Base-by-base conservation (phyloP, 2,888 invertebrate species). In the Gastrophysa polygoni region DNA sequence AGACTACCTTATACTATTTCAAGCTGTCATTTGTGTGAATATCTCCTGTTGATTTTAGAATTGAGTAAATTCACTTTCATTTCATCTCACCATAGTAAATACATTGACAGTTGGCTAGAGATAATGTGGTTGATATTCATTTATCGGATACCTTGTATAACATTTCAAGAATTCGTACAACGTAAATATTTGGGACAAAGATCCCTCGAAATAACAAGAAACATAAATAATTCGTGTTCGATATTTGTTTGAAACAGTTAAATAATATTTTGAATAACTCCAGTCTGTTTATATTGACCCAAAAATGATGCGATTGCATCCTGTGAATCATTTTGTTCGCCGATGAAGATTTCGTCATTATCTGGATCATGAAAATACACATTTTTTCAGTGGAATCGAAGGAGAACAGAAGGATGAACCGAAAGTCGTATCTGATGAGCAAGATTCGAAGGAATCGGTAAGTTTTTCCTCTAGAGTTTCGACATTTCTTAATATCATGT, bases 381-480 rank as follows among this genome's bases (percentile, higher is more conserved):
- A 44, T 61, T 50, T 56, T 64, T 68, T 7, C 63, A 66, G 66
- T 56, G 52, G 57, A 24, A 48, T 60, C 38, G 68, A 68, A 11
- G 66, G 68, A 54, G 62, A 68, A 48, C 63, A 66, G 24, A 65
- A 61, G 43, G 54, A 56, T 21, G 63, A 68, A 54, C 48, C 51
- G 18, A 68, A 68, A 51, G 59, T 59, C 54, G 46, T 59, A 11
- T 32, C 51, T 10, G 66, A 67, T n/a, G 64, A 65, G 28, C 63
- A 61, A 55, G 56, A 59, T 59, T 58, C 52, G 54, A 69, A 54
- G 47, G 67, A 71, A 55, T 59, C 59, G 63, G 69, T 68, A 46
- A 69, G 69, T 68, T 20, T 24, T 3, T 24, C 7, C 7, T 3
- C 7, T 24, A 7, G 7, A 24, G 7, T 24, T 24, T 24, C 7